Evolutionary conservation across 2,888 invertebrate species (phyloP), one percentile per base, ranked within the genome.

Genomic region (Zhengitettix transpicula): DNA sequence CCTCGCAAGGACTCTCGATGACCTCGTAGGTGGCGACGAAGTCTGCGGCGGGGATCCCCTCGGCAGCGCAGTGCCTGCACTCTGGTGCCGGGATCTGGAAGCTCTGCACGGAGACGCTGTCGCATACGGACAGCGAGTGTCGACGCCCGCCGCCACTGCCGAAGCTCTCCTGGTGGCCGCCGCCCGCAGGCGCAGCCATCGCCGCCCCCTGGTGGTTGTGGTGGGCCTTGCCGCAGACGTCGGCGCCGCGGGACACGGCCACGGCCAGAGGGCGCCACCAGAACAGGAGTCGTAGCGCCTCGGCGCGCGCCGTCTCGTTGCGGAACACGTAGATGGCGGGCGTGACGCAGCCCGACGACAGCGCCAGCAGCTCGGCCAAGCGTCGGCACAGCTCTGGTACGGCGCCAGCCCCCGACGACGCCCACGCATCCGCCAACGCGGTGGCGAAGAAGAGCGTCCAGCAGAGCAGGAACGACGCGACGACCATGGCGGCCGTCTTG

Each of bases 281-380:
- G 56, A 67, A 67, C 15, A 69, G 61, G 17, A 69, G 65, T 59
- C 68, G 69, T 44, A 68, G 57, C 40, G 71, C 71, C 62, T 73
- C 72, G 55, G 69, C 70, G 55, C 71, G 69, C 1, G 72, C 72
- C 28, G 70, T 70, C 60, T 72, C 71, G 64, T 74, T 74, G 10
- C 78, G 71, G 66, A 77, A 77, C 44, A 77, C 77, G 67, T 78
- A 78, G 47, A 77, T 74, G 62, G 77, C 71, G 3, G 78, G 77
- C 63, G 76, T 77, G 60, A 76, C 69, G 14, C 75, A 72, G 59
- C 74, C 74, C 64, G 74, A 74, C 40, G 73, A 70, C 60, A 75
- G 70, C 40, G 75, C 74, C 44, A 74, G 67, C 41, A 71, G 65
- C 12, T 71, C 65, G 7, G 68, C 67, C 10, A 69, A 58, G 55